A percentile compares a stretch with the other conserved stretches of the same genome.
Evolutionary conservation across 1,140 invertebrate genomes (phyloP).

Genomic region (Campodea augens): DNA sequence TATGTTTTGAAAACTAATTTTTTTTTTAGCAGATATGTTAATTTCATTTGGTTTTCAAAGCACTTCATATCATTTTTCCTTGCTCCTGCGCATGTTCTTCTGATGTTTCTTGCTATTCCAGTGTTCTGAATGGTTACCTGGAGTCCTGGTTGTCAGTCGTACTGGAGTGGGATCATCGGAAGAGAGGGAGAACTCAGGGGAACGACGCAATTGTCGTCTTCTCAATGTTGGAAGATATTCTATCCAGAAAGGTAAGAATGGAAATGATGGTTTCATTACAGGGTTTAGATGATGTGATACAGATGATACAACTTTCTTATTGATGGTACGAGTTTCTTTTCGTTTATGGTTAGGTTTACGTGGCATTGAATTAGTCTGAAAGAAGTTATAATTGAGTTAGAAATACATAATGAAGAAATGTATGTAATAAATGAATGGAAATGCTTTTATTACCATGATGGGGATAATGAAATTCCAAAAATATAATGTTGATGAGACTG

Average conservation of each 20-base stretch:
- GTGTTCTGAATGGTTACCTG: constrained; percentile 30
- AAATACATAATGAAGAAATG: constrained; percentile 14
- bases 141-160: constrained; percentile 46
- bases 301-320: background rate
- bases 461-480: no score
- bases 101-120: constrained; percentile 12
- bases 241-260: constrained; percentile 27
- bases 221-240: constrained; percentile 24
- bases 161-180: constrained; percentile 46
- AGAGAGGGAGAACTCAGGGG: constrained; percentile 30
- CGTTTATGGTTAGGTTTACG: constrained; percentile 6
- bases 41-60: background rate
- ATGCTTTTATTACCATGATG: background rate
- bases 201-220: constrained; percentile 24
- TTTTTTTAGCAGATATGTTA: no score
- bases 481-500: no score
- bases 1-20: no score
- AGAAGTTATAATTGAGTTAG: constrained; percentile 4
- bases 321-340: constrained; percentile 7
- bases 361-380: constrained; percentile 11
- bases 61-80: background rate
- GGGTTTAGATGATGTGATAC: background rate
- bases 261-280: no score
- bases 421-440: background rate
- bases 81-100: no score